phyloP scores from a whole-genome alignment of 2,888 invertebrate genomes.

The Phaonia tiefii region DNA sequence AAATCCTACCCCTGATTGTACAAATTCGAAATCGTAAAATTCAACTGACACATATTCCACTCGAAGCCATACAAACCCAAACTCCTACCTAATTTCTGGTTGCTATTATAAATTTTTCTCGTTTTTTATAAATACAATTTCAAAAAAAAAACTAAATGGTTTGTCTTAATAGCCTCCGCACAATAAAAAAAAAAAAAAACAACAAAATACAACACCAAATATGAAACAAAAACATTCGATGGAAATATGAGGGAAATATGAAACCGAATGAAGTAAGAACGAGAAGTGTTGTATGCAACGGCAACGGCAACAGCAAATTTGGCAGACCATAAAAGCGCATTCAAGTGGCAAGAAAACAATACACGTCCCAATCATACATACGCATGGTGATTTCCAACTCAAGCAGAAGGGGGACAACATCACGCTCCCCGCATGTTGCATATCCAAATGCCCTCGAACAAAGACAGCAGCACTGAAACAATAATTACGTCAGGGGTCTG shows the following conservation, averaged over 20 bases:
- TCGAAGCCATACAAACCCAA: slow-evolving; percentile 12
- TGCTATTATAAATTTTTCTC: background rate
- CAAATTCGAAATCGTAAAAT: background rate
- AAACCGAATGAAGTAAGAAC: slow-evolving; percentile 22
- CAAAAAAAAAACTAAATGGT: slow-evolving; percentile 45
- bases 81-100: slow-evolving; percentile 14
- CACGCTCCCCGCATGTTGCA: slow-evolving; percentile 9
- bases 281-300: slow-evolving; percentile 7
- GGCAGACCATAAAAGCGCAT: slow-evolving; percentile 66
- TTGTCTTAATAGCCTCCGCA: slow-evolving; percentile 28
- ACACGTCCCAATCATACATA: slow-evolving; percentile 45
- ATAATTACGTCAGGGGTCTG: slow-evolving; percentile 27
- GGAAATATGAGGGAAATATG: slow-evolving; percentile 43
- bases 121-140: background rate
- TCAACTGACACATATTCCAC: slow-evolving; percentile 6
- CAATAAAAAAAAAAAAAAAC: slow-evolving; percentile 8
- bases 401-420: slow-evolving; percentile 8
- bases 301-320: slow-evolving; percentile 46
- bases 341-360: slow-evolving; percentile 60
- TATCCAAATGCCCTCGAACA: slow-evolving; percentile 10
- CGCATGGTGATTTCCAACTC: slow-evolving; percentile 36
- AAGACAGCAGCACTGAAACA: slow-evolving; percentile 16
- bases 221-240: slow-evolving; percentile 24
- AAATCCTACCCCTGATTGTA: slow-evolving; percentile 16
- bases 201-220: slow-evolving; percentile 32